Conservation (phyloP, 2,113 vertebrate species). For the Tichodroma muraria region DNA sequence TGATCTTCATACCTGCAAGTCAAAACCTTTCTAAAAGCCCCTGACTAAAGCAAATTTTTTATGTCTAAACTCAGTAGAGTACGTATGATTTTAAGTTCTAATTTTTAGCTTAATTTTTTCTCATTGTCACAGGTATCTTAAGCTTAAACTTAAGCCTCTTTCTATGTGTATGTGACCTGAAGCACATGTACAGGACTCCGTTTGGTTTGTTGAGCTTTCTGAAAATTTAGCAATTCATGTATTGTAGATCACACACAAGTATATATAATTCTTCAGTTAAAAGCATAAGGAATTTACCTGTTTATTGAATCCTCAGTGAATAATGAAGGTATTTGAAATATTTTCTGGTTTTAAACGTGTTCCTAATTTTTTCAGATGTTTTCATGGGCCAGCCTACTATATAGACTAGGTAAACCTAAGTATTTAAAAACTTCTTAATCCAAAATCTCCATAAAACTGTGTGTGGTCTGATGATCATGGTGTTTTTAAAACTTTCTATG, state of each 20-base stretch:
- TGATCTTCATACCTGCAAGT: not conserved
- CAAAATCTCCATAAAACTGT: not conserved
- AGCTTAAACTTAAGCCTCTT: not conserved
- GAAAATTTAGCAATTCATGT: not conserved
- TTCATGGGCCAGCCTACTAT: not conserved
- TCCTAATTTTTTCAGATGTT: not conserved
- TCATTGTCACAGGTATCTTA: not conserved
- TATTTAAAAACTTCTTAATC: not conserved
- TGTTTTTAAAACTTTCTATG: not conserved
- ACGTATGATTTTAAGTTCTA: not conserved
- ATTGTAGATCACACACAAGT: not conserved
- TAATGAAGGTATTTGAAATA: not conserved
- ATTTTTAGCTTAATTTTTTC: not conserved
- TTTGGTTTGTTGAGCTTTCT: not conserved
- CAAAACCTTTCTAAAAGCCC: not conserved
- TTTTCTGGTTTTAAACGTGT: not conserved
- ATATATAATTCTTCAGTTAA: not conserved
- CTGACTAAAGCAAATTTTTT: not conserved
- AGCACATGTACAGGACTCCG: not conserved
- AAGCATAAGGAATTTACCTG: not conserved
- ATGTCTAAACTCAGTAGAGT: not conserved
- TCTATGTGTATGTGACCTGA: not conserved
- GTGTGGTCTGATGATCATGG: not conserved
- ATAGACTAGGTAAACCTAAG: not conserved
- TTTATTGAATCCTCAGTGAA: not conserved